These are phyloP conservation scores for Eulemur macaco DNA, from an alignment of 2,113 vertebrate genomes.

Conservation along the genomic window DNA sequence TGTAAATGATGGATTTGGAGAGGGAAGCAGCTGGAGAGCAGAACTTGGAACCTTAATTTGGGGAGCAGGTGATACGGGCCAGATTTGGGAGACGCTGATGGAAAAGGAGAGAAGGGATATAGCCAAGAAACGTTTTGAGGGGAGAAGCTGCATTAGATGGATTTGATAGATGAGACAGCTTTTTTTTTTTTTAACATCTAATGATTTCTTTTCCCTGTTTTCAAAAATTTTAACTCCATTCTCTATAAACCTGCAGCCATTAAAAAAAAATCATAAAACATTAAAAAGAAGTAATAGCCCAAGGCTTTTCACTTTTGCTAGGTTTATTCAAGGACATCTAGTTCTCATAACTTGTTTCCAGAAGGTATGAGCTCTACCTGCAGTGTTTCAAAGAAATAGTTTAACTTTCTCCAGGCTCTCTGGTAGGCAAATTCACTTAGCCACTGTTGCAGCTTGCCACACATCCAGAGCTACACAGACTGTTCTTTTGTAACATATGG, in stretches of 20 bases:
- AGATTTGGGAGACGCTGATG: background rate
- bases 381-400: slow-evolving; percentile 54
- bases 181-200: background rate
- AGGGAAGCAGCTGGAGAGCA: background rate
- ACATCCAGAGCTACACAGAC: slow-evolving; percentile 50
- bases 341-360: slow-evolving; percentile 72
- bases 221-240: background rate
- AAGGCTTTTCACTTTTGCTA: slow-evolving; percentile 50
- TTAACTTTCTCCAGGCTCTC: slow-evolving; percentile 51
- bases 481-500: slow-evolving; percentile 71
- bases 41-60: background rate
- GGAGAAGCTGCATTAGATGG: background rate
- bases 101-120: background rate
- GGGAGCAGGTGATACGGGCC: background rate
- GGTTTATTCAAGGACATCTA: slow-evolving; percentile 67
- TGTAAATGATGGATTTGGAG: background rate
- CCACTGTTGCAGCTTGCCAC: background rate
- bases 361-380: slow-evolving; percentile 65
- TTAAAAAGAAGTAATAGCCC: slow-evolving; percentile 57
- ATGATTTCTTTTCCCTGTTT: slow-evolving; percentile 14
- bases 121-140: slow-evolving; percentile 16
- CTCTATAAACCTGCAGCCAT: slow-evolving; percentile 21
- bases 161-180: background rate
- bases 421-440: slow-evolving; percentile 50
- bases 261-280: slow-evolving; percentile 58